Percentiles rank a stretch among this genome's conserved stretches.
Conservation (phyloP, 2,888 invertebrate species). For the Arrhopalites spinosus region DNA sequence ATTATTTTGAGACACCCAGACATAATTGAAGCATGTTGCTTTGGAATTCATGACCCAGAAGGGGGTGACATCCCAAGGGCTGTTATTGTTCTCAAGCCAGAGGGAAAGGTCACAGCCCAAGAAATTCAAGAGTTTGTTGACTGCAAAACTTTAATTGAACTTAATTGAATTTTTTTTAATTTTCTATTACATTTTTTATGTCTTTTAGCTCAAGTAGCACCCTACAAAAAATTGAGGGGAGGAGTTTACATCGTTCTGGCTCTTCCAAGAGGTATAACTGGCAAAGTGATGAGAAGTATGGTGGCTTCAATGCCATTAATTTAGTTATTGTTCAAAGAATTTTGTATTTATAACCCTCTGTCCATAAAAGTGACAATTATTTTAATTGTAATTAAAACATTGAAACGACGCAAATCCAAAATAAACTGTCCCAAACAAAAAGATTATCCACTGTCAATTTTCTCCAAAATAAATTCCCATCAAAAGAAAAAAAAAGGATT, state of each 20-base stretch:
- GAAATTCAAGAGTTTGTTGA: constrained; percentile 51
- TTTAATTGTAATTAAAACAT: too few relatives aligned
- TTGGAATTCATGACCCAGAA: constrained; percentile 53
- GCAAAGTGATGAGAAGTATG: constrained; percentile 50
- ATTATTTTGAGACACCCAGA: constrained; percentile 48
- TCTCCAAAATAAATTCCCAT: too few relatives aligned
- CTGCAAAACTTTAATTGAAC: constrained; percentile 31
- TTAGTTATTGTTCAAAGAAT: too few relatives aligned
- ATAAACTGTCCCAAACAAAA: too few relatives aligned
- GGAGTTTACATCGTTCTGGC: constrained; percentile 48
- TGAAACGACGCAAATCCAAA: too few relatives aligned
- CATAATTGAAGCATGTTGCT: constrained; percentile 51
- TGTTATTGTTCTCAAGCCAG: constrained; percentile 46
- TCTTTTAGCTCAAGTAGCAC: constrained; percentile 44
- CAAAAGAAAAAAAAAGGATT: too few relatives aligned
- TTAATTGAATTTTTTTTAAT: not conserved
- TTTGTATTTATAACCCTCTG: too few relatives aligned
- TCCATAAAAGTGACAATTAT: too few relatives aligned
- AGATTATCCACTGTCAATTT: too few relatives aligned
- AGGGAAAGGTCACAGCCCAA: constrained; percentile 4
- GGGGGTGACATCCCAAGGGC: constrained; percentile 55
- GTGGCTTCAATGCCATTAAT: constrained; percentile 39
- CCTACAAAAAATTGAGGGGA: constrained; percentile 53
- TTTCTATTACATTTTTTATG: not conserved
- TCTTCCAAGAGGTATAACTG: constrained; percentile 54